Base-by-base conservation (phyloP, 2,797 vertebrate species). In the Decapterus maruadsi region DNA sequence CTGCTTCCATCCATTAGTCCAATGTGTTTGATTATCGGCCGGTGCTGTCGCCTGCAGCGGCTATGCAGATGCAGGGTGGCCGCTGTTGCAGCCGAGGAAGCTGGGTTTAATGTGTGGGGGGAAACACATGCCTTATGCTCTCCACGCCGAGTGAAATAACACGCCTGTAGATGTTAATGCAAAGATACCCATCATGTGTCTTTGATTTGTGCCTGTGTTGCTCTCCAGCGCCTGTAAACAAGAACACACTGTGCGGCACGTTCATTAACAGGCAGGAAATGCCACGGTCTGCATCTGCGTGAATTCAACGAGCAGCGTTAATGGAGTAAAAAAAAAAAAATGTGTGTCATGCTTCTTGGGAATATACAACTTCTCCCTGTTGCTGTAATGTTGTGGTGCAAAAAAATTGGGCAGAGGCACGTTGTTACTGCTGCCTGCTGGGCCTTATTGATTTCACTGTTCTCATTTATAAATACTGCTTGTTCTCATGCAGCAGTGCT, bases 331-430 rank as follows among this genome's bases (percentile, higher is more conserved):
- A 46, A 80, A 38, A 70, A 46, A 80, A 36, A 36, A 8, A 36
- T 79, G 7, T 46, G 64, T 86, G 82, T 87, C 79, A 80, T 72
- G 78, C 80, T 85, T 72, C 31, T 14, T 53, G 79, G 77, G 80
- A 76, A 82, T 63, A 60, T 48, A 71, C 57, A 89, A 85, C 78
- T 86, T 87, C 75, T 70, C 84, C 82, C 68, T 85, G 80, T 83
- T 90, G 80, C 89, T 89, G 87, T 84, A 71, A 68, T 79, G 79
- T 85, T 81, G 8, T 73, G 81, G 31, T 73, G 77, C 54, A 26
- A 55, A 26, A 55, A 26, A 55, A 68, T 60, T 13, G 22, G 46
- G 36, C 46, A 58, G n/a, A 34, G 53, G 45, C 69, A 16, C 19
- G 59, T 51, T 78, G 72, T 59, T 61, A 10, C 55, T 50, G 50